Evolutionary conservation across 2,888 invertebrate species (phyloP).

Genomic region (Eustalomyia histrio): DNA sequence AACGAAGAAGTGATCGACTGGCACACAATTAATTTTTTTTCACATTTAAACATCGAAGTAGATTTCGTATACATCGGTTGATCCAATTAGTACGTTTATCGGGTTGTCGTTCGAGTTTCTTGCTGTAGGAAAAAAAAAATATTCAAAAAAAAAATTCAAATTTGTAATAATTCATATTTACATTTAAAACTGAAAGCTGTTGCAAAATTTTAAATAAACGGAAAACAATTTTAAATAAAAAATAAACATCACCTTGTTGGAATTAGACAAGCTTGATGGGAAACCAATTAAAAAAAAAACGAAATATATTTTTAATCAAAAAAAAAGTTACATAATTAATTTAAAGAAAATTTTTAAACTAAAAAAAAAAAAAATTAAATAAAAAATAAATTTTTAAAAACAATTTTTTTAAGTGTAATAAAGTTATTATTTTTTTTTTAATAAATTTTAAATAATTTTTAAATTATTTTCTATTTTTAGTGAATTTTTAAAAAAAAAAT

Average conservation of each 20-base stretch:
- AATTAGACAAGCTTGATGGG: conserved; percentile 45
- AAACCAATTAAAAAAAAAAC: conserved; percentile 22
- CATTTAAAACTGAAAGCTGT: not conserved
- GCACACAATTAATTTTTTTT: conserved; percentile 63
- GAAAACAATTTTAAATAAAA: conserved; percentile 27
- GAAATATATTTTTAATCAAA: conserved; percentile 12
- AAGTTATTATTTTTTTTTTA: not conserved
- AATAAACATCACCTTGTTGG: conserved; percentile 40
- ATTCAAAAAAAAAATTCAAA: conserved; percentile 35
- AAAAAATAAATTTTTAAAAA: conserved; percentile 5
- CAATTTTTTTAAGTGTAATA: conserved; percentile 1
- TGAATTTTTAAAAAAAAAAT: conserved; percentile 46
- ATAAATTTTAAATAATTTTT: not conserved
- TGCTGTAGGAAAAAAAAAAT: conserved; percentile 21
- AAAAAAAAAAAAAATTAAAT: conserved; percentile 8
- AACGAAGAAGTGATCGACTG: conserved; percentile 60
- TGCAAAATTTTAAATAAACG: conserved; percentile 19
- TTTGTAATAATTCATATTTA: conserved; percentile 60
- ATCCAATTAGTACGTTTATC: conserved; percentile 48
- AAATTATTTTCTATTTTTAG: conserved; percentile 43
- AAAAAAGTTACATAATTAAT: conserved; percentile 57
- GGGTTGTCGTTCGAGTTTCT: conserved; percentile 28
- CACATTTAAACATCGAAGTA: conserved; percentile 54
- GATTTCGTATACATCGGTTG: conserved; percentile 56
- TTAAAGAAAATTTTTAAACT: conserved; percentile 10